Conservation (phyloP, 1,140 invertebrate genomes). For the Melitaea cinxia region DNA sequence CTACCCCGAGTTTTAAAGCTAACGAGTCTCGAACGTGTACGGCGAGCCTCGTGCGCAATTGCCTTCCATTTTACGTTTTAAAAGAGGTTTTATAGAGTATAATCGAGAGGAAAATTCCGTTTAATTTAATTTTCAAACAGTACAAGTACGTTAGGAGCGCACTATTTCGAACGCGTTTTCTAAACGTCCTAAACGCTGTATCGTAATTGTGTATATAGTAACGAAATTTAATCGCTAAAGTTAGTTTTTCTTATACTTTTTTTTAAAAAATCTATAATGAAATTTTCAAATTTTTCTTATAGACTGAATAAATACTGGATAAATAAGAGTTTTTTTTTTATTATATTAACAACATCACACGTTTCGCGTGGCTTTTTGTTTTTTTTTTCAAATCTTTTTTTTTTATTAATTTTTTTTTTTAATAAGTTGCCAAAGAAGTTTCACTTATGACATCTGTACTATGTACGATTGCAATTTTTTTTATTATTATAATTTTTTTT, state of each 20-base stretch:
- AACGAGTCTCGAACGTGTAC: slow-evolving; percentile 31
- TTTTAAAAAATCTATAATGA: too few species aligned
- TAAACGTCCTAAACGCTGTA: slow-evolving; percentile 15
- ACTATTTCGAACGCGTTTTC: slow-evolving; percentile 15
- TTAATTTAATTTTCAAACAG: slow-evolving; percentile 39
- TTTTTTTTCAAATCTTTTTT: too few species aligned
- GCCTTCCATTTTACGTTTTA: slow-evolving; percentile 33
- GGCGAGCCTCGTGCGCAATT: slow-evolving; percentile 26
- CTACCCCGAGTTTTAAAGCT: slow-evolving; percentile 32
- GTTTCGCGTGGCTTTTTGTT: too few species aligned
- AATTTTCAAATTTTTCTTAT: too few species aligned
- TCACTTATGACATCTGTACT: too few species aligned
- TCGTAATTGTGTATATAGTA: neutral
- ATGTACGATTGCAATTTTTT: too few species aligned
- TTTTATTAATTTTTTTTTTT: too few species aligned
- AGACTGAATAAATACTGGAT: too few species aligned
- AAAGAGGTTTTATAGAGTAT: slow-evolving; percentile 34
- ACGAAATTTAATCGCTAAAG: neutral
- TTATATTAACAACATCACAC: too few species aligned
- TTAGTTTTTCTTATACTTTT: neutral
- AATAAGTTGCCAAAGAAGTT: too few species aligned
- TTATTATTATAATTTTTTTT: too few species aligned
- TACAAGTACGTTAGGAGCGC: slow-evolving; percentile 23
- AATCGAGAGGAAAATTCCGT: slow-evolving; percentile 39
- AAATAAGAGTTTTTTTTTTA: too few species aligned